A percentile compares a stretch with the other conserved stretches of the same genome.
Conservation (phyloP, 2,113 vertebrate genomes). For the Condylura cristata region DNA sequence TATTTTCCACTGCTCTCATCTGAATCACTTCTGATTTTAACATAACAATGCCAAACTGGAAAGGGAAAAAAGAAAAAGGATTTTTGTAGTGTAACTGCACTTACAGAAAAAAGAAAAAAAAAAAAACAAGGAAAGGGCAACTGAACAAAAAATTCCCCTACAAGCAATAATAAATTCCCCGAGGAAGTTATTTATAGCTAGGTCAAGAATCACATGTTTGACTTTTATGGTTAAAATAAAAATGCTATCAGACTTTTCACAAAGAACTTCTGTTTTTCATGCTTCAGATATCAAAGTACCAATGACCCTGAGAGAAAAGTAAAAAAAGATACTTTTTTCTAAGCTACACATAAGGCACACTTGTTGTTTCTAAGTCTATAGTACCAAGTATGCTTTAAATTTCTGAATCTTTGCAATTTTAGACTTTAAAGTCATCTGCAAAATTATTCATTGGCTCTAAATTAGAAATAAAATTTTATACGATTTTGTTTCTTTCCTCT, state of each 20-base stretch:
- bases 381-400: not conserved
- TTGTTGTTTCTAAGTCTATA: constrained; percentile 1
- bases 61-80: not conserved
- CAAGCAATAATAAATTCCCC: constrained; percentile 6
- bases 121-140: constrained; percentile 12
- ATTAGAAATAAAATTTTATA: constrained; percentile 6
- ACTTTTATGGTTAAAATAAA: constrained; percentile 39
- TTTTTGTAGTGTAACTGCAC: not conserved
- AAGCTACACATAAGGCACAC: not conserved
- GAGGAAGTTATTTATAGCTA: constrained; percentile 51
- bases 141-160: not conserved
- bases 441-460: not conserved
- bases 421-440: not conserved
- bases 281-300: constrained; percentile 6
- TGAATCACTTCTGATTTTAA: not conserved
- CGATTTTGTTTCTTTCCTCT: not conserved
- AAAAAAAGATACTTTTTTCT: not conserved
- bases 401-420: constrained; percentile 16
- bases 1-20: constrained; percentile 34
- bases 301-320: not conserved
- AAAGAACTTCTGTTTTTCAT: constrained; percentile 44
- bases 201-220: constrained; percentile 11
- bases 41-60: not conserved
- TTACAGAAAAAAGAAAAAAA: constrained; percentile 12
- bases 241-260: constrained; percentile 23